These are phyloP conservation scores for Dryobates pubescens DNA, from an alignment of 2,797 vertebrate species.

Conservation along the genomic window DNA sequence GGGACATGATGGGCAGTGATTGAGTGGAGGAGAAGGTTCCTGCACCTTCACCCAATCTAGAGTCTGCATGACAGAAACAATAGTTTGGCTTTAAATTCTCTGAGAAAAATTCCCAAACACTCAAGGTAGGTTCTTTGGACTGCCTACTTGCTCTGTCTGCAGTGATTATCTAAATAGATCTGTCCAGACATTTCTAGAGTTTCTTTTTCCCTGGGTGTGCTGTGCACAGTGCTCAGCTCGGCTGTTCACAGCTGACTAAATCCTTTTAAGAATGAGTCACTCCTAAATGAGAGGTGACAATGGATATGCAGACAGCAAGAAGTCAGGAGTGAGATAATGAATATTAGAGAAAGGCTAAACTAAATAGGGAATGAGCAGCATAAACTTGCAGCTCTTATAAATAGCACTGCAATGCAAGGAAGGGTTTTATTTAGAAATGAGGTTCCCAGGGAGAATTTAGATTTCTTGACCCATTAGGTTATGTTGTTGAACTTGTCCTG, in stretches of 20 bases:
- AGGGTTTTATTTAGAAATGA: conserved; percentile 38
- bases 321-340: conserved; percentile 47
- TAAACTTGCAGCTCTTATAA: conserved; percentile 32
- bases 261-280: conserved; percentile 58
- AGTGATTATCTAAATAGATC: conserved; percentile 4
- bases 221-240: not conserved
- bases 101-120: not conserved
- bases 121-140: not conserved
- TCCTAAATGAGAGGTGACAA: conserved; percentile 59
- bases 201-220: not conserved
- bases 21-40: not conserved
- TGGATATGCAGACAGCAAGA: conserved; percentile 36
- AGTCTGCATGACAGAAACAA: not conserved
- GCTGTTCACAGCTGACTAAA: conserved; percentile 65
- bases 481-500: not conserved
- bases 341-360: conserved; percentile 41
- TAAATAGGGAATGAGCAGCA: conserved; percentile 13
- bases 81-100: not conserved
- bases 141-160: not conserved
- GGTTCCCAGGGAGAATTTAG: not conserved
- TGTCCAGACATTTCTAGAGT: conserved; percentile 38
- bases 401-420: conserved; percentile 26
- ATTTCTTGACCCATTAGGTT: conserved; percentile 9
- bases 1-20: not conserved
- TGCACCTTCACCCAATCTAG: not conserved